Percentiles rank a stretch among this genome's conserved stretches.
Evolutionary conservation across 2,797 vertebrate species (phyloP).

Genomic region (Sebastiscus tertius): DNA sequence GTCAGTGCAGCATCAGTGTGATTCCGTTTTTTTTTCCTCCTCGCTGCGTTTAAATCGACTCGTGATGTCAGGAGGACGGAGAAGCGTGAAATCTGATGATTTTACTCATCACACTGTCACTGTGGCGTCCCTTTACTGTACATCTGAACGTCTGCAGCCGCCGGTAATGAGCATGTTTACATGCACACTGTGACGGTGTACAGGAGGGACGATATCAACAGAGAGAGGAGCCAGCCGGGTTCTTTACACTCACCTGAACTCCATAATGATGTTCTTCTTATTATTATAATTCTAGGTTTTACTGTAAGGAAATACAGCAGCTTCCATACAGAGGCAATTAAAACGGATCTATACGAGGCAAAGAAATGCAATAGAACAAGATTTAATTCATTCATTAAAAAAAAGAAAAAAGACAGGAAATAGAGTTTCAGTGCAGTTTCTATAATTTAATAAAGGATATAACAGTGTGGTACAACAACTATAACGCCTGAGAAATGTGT

Average conservation of each 20-base stretch:
- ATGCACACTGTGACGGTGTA: background rate
- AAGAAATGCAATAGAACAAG: background rate
- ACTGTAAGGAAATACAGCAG: background rate
- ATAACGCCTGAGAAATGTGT: background rate
- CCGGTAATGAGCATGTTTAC: background rate
- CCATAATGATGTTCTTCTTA: background rate
- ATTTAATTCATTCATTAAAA: background rate
- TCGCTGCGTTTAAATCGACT: background rate
- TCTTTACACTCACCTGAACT: background rate
- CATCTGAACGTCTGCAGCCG: background rate
- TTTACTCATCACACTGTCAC: background rate
- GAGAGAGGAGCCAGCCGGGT: background rate
- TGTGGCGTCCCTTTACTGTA: background rate
- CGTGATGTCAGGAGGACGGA: background rate
- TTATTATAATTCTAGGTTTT: background rate
- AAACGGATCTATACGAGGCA: background rate
- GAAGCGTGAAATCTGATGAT: constrained; percentile 16
- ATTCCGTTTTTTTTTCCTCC: background rate
- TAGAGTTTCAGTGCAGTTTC: background rate
- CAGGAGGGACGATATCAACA: background rate
- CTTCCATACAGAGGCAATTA: background rate
- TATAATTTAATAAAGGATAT: background rate
- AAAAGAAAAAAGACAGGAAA: background rate
- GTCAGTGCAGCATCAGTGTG: constrained; percentile 17
- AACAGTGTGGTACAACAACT: background rate